A percentile compares a stretch with the other conserved stretches of the same genome.
Evolutionary conservation across 2,113 vertebrate species (phyloP).

Genomic region (Dasyprocta punctata): DNA sequence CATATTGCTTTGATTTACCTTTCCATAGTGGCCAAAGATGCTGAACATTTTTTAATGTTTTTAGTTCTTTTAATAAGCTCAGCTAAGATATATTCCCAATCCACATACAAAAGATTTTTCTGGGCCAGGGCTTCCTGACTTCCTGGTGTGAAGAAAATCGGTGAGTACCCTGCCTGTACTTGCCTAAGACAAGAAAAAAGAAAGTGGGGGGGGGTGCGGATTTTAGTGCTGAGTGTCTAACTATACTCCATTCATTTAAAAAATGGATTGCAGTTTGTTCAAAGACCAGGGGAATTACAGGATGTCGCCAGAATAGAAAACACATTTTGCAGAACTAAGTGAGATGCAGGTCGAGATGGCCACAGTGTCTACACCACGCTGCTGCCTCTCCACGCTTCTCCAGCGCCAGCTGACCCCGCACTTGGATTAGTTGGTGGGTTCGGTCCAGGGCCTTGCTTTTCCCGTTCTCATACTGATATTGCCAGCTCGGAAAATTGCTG

Average conservation of each 20-base stretch:
- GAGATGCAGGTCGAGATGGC: neutral
- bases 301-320: slow-evolving; percentile 5
- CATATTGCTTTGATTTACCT: neutral
- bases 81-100: neutral
- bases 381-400: neutral
- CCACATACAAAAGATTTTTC: slow-evolving; percentile 36
- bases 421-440: neutral
- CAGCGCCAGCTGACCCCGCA: neutral
- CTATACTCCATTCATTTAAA: neutral
- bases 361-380: neutral
- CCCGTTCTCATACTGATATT: too few species aligned
- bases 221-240: slow-evolving; percentile 6
- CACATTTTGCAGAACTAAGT: neutral
- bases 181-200: neutral
- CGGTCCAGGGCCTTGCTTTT: neutral
- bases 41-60: neutral
- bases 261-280: neutral
- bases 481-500: neutral
- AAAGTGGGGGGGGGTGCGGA: too few species aligned
- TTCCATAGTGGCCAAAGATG: neutral
- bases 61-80: neutral
- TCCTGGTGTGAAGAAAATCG: slow-evolving; percentile 57
- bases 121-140: neutral
- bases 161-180: neutral
- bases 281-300: neutral